These are phyloP conservation scores for Dascillus cervinus DNA, from an alignment of 2,888 invertebrate genomes.

Conservation along the genomic window DNA sequence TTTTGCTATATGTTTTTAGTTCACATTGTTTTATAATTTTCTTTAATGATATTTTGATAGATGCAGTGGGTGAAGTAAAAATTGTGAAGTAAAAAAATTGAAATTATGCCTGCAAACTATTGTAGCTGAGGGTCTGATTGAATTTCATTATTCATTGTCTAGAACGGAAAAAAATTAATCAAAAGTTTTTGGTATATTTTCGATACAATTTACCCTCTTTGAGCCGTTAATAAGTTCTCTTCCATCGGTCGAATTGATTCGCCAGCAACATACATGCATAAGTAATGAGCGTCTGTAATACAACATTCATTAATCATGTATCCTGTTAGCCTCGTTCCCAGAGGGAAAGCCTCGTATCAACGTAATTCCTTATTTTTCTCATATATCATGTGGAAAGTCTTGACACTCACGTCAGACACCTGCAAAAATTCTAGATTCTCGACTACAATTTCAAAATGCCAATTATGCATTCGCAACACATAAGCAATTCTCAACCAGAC, in stretches of 20 bases:
- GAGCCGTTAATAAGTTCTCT: no score
- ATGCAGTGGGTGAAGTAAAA: no score
- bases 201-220: no score
- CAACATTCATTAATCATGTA: slow-evolving; percentile 36
- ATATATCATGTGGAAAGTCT: slow-evolving; percentile 38
- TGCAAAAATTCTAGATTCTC: slow-evolving; percentile 24
- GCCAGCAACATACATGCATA: slow-evolving; percentile 31
- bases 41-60: no score
- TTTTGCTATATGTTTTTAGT: no score
- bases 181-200: no score
- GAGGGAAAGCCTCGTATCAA: slow-evolving; percentile 27
- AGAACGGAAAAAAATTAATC: no score
- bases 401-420: slow-evolving; percentile 36
- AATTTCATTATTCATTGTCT: no score
- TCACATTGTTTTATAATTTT: no score
- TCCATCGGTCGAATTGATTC: slow-evolving; percentile 25
- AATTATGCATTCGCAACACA: slow-evolving; percentile 43
- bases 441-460: slow-evolving; percentile 36
- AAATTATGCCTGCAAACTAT: no score
- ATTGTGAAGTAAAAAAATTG: no score
- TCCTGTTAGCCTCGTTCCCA: slow-evolving; percentile 32
- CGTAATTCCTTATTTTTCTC: slow-evolving; percentile 40
- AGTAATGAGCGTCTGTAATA: slow-evolving; percentile 29
- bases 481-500: slow-evolving; percentile 40
- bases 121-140: no score